Percentiles rank a stretch among this genome's conserved stretches.
Evolutionary conservation across 2,113 vertebrate genomes (phyloP).

Genomic region (Phasianus colchicus): DNA sequence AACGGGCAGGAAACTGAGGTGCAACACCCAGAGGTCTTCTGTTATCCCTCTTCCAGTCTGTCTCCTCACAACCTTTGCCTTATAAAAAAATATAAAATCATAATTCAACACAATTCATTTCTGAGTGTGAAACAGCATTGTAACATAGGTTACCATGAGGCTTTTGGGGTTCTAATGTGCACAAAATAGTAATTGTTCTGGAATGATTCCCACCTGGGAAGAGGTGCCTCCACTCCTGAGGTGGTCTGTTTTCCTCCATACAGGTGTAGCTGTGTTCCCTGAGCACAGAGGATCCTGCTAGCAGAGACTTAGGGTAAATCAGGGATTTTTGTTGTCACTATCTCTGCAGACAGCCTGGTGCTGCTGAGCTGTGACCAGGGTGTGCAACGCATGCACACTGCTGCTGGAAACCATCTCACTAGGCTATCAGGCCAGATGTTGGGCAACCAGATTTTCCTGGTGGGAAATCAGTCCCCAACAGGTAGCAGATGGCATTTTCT

Average conservation of each 20-base stretch:
- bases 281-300: background rate
- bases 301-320: background rate
- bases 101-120: background rate
- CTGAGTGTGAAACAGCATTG: background rate
- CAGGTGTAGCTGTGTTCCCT: background rate
- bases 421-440: conserved; percentile 53
- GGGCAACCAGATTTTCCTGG: conserved; percentile 38
- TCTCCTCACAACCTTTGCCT: background rate
- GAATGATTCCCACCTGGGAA: background rate
- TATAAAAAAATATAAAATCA: background rate
- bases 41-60: background rate
- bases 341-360: background rate
- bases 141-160: background rate
- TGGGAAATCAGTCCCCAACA: conserved; percentile 38
- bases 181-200: background rate
- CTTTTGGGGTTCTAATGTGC: background rate
- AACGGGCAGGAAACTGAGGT: background rate
- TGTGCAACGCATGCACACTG: background rate
- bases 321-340: background rate
- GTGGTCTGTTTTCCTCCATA: background rate
- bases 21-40: background rate
- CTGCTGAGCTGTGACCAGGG: conserved; percentile 34
- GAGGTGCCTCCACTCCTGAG: background rate
- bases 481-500: conserved; percentile 54
- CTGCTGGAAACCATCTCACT: conserved; percentile 6